A percentile compares a stretch with the other conserved stretches of the same genome.
Evolutionary conservation across 2,888 invertebrate species (phyloP).

Genomic region (Anoncus sp.): DNA sequence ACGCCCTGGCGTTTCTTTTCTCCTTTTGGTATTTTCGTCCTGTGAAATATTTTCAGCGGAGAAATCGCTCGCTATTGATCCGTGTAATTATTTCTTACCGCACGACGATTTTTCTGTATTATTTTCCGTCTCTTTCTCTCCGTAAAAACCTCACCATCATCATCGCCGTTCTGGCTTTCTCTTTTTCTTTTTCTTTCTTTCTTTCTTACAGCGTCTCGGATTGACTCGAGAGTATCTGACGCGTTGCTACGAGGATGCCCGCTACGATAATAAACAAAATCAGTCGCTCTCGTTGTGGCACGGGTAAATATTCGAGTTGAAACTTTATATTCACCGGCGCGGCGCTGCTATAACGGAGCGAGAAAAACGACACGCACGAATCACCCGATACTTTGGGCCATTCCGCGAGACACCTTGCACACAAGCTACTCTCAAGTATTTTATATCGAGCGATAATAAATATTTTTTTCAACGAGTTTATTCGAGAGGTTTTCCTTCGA

Average conservation of each 20-base stretch:
- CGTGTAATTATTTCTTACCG: too few species aligned
- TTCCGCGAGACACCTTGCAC: too few species aligned
- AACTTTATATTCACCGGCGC: too few species aligned
- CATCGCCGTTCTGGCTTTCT: not conserved
- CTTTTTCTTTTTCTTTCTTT: not conserved
- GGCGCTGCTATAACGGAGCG: slow-evolving; percentile 1
- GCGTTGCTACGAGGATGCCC: not conserved
- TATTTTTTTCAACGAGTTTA: not conserved
- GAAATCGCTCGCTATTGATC: too few species aligned
- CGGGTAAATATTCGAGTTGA: too few species aligned
- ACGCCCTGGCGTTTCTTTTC: not conserved
- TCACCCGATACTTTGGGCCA: too few species aligned
- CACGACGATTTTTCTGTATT: too few species aligned
- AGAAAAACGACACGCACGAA: slow-evolving; percentile 58
- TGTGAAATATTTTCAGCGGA: slow-evolving; percentile 39
- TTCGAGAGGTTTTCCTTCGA: not conserved
- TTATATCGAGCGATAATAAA: slow-evolving; percentile 1
- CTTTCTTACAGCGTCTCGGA: slow-evolving; percentile 13
- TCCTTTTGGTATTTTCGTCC: slow-evolving; percentile 39
- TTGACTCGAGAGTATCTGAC: slow-evolving; percentile 37
- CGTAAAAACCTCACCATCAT: too few species aligned
- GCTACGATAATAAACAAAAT: slow-evolving; percentile 41
- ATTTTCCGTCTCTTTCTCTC: too few species aligned
- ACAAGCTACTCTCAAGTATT: too few species aligned
- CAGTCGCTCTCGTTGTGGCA: slow-evolving; percentile 53